Conservation (phyloP, 2,797 vertebrate genomes). For the Rhinophrynus dorsalis region DNA sequence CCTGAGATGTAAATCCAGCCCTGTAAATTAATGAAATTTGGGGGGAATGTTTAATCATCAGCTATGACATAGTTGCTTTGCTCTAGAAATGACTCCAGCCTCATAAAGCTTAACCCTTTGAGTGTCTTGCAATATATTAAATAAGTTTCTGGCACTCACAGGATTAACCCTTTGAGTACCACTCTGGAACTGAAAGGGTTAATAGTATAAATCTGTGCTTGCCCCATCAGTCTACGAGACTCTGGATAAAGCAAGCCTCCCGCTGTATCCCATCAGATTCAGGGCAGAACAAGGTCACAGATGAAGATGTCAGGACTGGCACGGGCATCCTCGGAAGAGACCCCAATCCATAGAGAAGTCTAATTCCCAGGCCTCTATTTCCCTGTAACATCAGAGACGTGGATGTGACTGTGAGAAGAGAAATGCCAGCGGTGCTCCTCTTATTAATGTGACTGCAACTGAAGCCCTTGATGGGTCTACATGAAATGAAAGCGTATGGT, state of each 20-base stretch:
- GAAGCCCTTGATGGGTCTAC: background rate
- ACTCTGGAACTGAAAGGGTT: too few relatives aligned
- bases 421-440: background rate
- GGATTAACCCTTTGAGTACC: too few relatives aligned
- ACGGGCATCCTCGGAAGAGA: background rate
- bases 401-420: slow-evolving; percentile 7
- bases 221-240: too few relatives aligned
- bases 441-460: background rate
- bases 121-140: too few relatives aligned
- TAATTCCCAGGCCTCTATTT: background rate
- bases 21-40: too few relatives aligned
- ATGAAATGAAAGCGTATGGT: background rate
- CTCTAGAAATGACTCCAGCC: too few relatives aligned
- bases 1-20: too few relatives aligned
- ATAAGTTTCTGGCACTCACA: too few relatives aligned
- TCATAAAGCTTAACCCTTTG: too few relatives aligned
- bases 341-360: background rate
- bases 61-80: too few relatives aligned
- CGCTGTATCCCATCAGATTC: slow-evolving; percentile 28
- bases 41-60: too few relatives aligned
- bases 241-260: background rate
- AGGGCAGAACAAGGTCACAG: slow-evolving; percentile 6
- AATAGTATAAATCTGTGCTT: too few relatives aligned
- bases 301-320: slow-evolving; percentile 4
- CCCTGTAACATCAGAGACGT: background rate